Evolutionary conservation across 2,888 invertebrate species (phyloP).

Genomic region (Rhingia rostrata): DNA sequence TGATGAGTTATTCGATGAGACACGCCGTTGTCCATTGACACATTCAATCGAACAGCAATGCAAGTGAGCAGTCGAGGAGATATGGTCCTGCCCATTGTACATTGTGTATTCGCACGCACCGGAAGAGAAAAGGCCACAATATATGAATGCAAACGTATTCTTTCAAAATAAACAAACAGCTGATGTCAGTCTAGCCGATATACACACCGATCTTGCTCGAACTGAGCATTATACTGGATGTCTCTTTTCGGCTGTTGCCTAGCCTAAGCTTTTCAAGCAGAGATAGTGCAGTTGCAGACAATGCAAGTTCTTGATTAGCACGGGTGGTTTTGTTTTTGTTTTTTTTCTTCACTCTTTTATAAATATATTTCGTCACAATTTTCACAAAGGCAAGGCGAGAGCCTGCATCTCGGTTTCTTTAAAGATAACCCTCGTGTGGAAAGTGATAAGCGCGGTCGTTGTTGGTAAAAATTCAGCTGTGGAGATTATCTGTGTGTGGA

Average conservation of each 20-base stretch:
- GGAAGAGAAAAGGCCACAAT: slow-evolving; percentile 22
- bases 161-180: slow-evolving; percentile 1
- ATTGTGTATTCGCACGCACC: slow-evolving; percentile 28
- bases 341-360: background rate
- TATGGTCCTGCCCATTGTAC: slow-evolving; percentile 52
- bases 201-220: slow-evolving; percentile 56
- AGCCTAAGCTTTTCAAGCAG: slow-evolving; percentile 19
- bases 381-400: slow-evolving; percentile 20
- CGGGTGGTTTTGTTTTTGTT: slow-evolving; percentile 11
- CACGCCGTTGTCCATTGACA: slow-evolving; percentile 42
- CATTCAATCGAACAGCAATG: slow-evolving; percentile 55
- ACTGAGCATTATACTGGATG: slow-evolving; percentile 43
- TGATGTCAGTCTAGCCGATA: background rate
- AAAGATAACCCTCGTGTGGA: slow-evolving; percentile 52
- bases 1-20: slow-evolving; percentile 32
- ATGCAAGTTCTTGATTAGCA: slow-evolving; percentile 29
- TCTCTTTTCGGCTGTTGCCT: slow-evolving; percentile 29
- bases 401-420: slow-evolving; percentile 23
- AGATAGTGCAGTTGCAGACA: slow-evolving; percentile 52
- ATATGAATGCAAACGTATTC: background rate
- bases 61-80: slow-evolving; percentile 28
- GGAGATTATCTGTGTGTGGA: slow-evolving; percentile 18
- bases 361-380: slow-evolving; percentile 22
- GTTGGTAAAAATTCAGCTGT: background rate
- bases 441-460: slow-evolving; percentile 43